Percentiles rank a stretch among this genome's conserved stretches.
These are phyloP conservation scores for Crotalus horridus DNA, from an alignment of 2,113 vertebrate species.

Conservation along the genomic window DNA sequence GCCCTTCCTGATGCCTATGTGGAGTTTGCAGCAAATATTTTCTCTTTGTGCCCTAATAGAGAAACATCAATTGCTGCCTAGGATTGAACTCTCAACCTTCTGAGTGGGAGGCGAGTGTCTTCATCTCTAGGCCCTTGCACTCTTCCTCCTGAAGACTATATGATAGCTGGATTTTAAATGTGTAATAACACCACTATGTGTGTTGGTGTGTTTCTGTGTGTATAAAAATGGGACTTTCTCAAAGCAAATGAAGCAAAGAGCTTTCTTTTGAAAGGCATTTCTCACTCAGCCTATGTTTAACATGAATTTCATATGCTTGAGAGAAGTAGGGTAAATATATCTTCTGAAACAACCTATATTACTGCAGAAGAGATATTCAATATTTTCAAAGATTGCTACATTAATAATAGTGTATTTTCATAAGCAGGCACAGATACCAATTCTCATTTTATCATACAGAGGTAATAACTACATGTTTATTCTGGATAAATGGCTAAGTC, in stretches of 20 bases:
- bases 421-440: not conserved
- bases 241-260: slow-evolving; percentile 7
- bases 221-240: not conserved
- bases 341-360: not conserved
- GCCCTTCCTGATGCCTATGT: not conserved
- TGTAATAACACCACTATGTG: slow-evolving; percentile 1
- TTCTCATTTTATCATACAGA: not conserved
- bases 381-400: not conserved
- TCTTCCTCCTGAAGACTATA: not conserved
- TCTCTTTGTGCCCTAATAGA: not conserved
- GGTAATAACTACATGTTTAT: not conserved
- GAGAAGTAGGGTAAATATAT: slow-evolving; percentile 28
- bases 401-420: not conserved
- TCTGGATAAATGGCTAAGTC: not conserved
- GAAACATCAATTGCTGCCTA: not conserved
- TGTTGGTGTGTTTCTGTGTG: not conserved
- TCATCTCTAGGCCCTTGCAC: not conserved
- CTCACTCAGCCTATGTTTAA: not conserved
- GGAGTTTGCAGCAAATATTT: not conserved
- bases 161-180: slow-evolving; percentile 22
- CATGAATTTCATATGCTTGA: not conserved
- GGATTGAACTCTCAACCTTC: not conserved
- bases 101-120: not conserved
- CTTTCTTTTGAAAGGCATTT: not conserved
- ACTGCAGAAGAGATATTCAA: not conserved